Conservation (phyloP, 2,113 vertebrate species). For the Trinectes maculatus region DNA sequence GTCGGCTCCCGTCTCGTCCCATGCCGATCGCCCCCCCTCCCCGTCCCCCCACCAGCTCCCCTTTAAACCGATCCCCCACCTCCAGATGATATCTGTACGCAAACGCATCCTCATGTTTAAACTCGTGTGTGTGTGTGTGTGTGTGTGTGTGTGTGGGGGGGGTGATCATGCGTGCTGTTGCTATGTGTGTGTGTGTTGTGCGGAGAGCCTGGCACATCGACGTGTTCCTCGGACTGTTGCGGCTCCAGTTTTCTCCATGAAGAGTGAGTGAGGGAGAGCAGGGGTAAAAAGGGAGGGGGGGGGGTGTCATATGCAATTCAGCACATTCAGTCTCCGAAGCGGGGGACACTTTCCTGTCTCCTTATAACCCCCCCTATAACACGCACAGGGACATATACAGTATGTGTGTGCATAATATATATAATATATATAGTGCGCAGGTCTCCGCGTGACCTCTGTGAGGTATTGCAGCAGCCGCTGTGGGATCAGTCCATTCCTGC, state of each 20-base stretch:
- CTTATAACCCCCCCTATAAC: too few species aligned
- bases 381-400: too few species aligned
- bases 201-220: constrained; percentile 23
- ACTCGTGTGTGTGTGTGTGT: neutral
- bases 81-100: too few species aligned
- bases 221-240: constrained; percentile 59
- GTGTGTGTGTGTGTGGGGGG: neutral
- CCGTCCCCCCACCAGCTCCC: too few species aligned
- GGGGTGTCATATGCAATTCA: constrained; percentile 57
- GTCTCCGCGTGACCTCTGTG: constrained; percentile 74
- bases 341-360: too few species aligned
- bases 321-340: too few species aligned
- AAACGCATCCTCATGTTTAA: neutral
- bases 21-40: too few species aligned
- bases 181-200: neutral
- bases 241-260: constrained; percentile 72
- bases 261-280: constrained; percentile 42
- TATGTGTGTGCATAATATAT: too few species aligned
- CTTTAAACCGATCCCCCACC: too few species aligned
- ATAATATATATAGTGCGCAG: too few species aligned
- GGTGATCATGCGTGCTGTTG: too few species aligned
- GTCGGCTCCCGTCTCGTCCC: constrained; percentile 76
- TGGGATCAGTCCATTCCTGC: constrained; percentile 56
- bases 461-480: constrained; percentile 64
- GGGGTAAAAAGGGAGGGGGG: constrained; percentile 4